Conservation (phyloP, 2,888 invertebrate species). For the Campaea margaritaria region DNA sequence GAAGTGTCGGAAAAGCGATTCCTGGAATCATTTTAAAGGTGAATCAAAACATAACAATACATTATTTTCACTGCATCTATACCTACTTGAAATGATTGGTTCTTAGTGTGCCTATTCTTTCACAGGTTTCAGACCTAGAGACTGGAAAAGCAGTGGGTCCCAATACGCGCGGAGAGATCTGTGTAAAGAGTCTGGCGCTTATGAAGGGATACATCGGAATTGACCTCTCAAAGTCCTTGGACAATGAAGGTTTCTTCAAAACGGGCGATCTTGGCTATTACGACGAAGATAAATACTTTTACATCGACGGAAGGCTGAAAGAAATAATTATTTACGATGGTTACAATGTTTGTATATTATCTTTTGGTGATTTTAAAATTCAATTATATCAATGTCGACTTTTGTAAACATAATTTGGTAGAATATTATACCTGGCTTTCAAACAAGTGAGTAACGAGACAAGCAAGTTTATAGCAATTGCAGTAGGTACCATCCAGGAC, state of each 20-base stretch:
- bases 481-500: no score
- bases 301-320: not conserved
- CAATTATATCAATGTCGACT: no score
- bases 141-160: conserved; percentile 74
- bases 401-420: no score
- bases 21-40: conserved; percentile 69
- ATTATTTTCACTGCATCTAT: no score
- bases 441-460: no score
- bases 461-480: no score
- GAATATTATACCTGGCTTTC: no score
- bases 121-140: conserved; percentile 70
- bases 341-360: conserved; percentile 53
- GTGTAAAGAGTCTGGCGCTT: conserved; percentile 64
- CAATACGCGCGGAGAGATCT: conserved; percentile 73
- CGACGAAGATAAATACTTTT: not conserved
- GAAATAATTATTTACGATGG: conserved; percentile 58
- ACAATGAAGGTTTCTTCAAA: not conserved
- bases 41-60: no score
- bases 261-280: not conserved
- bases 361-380: no score
- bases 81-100: no score
- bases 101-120: conserved; percentile 39
- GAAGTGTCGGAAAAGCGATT: conserved; percentile 70
- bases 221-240: not conserved
- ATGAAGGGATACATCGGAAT: conserved; percentile 52